phyloP scores from a whole-genome alignment of 2,113 vertebrate genomes.

The Silurus glanis region DNA sequence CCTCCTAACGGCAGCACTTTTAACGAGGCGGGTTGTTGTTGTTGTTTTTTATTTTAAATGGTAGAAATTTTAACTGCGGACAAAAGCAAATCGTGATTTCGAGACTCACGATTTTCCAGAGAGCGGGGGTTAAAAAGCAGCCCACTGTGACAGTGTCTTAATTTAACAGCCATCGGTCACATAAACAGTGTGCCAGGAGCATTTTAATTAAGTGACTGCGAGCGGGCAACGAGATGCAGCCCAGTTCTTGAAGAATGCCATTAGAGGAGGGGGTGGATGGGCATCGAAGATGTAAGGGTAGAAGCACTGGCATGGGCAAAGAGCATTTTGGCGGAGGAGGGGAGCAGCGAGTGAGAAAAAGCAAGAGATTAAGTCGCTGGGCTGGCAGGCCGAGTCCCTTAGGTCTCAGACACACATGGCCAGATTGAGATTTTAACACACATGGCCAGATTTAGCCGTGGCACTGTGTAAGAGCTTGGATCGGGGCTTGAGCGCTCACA shows the following conservation, averaged over 20 bases:
- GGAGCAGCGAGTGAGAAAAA: slow-evolving; percentile 43
- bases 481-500: slow-evolving; percentile 31
- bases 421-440: slow-evolving; percentile 44
- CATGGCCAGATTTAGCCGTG: slow-evolving; percentile 47
- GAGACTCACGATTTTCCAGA: slow-evolving; percentile 26
- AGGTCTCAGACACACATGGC: slow-evolving; percentile 57
- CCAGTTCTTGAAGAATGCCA: slow-evolving; percentile 53
- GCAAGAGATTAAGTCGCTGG: slow-evolving; percentile 57
- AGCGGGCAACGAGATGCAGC: slow-evolving; percentile 46
- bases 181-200: slow-evolving; percentile 55
- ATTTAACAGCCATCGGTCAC: slow-evolving; percentile 62
- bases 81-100: slow-evolving; percentile 57
- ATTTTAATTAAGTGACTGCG: slow-evolving; percentile 67
- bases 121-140: slow-evolving; percentile 24
- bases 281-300: slow-evolving; percentile 39
- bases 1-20: slow-evolving; percentile 51
- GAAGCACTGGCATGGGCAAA: slow-evolving; percentile 46
- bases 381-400: slow-evolving; percentile 53
- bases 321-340: slow-evolving; percentile 41
- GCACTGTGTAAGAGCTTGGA: slow-evolving; percentile 48
- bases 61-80: slow-evolving; percentile 51
- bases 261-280: slow-evolving; percentile 46
- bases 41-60: slow-evolving; percentile 45
- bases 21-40: slow-evolving; percentile 49
- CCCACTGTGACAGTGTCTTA: slow-evolving; percentile 58